Percentiles rank a stretch among this genome's conserved stretches.
These are phyloP conservation scores for Eptesicus fuscus DNA, from an alignment of 2,113 vertebrate species.

Conservation along the genomic window DNA sequence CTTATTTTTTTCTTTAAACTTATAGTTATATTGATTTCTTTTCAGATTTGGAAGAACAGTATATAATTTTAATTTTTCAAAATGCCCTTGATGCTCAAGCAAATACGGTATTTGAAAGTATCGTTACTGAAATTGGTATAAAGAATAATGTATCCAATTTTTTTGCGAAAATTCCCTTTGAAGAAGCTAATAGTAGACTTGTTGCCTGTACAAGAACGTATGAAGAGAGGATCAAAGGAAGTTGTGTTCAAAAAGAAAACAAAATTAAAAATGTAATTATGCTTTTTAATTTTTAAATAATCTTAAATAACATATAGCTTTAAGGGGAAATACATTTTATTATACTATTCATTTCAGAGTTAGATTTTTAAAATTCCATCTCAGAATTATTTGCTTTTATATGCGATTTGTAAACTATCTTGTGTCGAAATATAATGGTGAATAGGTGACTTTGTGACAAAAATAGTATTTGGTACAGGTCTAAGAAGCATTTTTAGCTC, in stretches of 20 bases:
- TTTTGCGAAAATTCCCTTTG: slow-evolving; percentile 91
- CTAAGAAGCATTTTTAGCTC: not conserved
- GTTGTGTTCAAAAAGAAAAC: slow-evolving; percentile 81
- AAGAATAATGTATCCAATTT: slow-evolving; percentile 89
- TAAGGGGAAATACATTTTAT: slow-evolving; percentile 16
- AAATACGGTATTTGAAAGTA: slow-evolving; percentile 93
- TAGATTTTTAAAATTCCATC: slow-evolving; percentile 16
- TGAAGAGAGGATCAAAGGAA: slow-evolving; percentile 86
- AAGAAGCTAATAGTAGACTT: slow-evolving; percentile 94
- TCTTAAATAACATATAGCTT: slow-evolving; percentile 22
- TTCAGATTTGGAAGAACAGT: slow-evolving; percentile 92
- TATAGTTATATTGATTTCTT: slow-evolving; percentile 36
- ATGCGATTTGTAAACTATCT: not conserved
- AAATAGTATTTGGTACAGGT: not conserved
- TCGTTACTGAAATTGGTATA: slow-evolving; percentile 89
- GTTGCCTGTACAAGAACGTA: slow-evolving; percentile 93
- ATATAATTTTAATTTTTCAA: slow-evolving; percentile 97
- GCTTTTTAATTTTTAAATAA: slow-evolving; percentile 28
- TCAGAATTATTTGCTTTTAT: slow-evolving; percentile 33
- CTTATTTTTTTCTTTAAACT: not conserved
- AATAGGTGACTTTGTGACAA: not conserved
- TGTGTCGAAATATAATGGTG: not conserved
- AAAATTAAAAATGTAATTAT: slow-evolving; percentile 84
- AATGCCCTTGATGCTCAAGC: slow-evolving; percentile 88
- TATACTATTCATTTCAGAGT: not conserved